Conservation (phyloP, 2,888 invertebrate genomes). For the Drosophila leonis region DNA sequence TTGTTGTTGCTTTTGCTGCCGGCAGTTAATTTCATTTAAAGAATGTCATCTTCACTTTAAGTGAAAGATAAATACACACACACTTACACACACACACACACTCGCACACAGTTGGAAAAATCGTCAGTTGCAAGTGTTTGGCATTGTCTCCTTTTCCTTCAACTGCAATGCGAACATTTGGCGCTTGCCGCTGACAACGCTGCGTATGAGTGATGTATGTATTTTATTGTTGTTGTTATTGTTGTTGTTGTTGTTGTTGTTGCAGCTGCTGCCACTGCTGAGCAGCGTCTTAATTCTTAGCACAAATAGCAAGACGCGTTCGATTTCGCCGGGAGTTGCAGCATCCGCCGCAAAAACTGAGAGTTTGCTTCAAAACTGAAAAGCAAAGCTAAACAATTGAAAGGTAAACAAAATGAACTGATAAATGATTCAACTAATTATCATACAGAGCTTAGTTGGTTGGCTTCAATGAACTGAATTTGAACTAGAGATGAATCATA, state of each 20-base stretch:
- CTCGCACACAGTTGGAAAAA: conserved; percentile 41
- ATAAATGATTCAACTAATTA: not conserved
- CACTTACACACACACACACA: conserved; percentile 17
- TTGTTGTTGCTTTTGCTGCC: conserved; percentile 56
- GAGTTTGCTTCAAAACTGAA: conserved; percentile 2
- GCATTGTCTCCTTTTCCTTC: conserved; percentile 66
- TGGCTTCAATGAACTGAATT: too few species aligned
- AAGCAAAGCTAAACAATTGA: conserved; percentile 11
- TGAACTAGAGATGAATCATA: too few species aligned
- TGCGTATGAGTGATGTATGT: conserved; percentile 72
- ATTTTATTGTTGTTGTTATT: conserved; percentile 34
- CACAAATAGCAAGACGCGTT: conserved; percentile 51
- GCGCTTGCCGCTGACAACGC: conserved; percentile 44
- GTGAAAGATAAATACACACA: conserved; percentile 83
- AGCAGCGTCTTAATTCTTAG: conserved; percentile 65
- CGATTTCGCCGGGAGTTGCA: conserved; percentile 68
- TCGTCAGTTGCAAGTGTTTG: conserved; percentile 64
- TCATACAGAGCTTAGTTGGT: not conserved
- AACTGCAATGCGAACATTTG: conserved; percentile 58
- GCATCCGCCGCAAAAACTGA: conserved; percentile 35
- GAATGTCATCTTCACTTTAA: conserved; percentile 85
- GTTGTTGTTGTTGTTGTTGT: conserved; percentile 21
- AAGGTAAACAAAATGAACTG: not conserved
- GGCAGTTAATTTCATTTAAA: conserved; percentile 84
- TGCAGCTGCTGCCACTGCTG: conserved; percentile 22